Percentiles rank a stretch among this genome's conserved stretches.
Evolutionary conservation across 2,888 invertebrate genomes (phyloP).

Genomic region (Mellilla xanthometata): DNA sequence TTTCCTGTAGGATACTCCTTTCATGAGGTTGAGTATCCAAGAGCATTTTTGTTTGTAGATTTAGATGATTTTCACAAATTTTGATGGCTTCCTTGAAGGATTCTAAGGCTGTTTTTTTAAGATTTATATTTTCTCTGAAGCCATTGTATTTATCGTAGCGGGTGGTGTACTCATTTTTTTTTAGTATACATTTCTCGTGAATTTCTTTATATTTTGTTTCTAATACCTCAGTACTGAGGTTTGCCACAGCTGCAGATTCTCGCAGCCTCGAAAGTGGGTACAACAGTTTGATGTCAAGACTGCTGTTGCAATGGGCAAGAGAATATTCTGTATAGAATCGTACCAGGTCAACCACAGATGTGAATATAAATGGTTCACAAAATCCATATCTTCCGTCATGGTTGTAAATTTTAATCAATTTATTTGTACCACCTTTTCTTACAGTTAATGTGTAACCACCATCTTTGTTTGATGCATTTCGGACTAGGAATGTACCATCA

Average conservation of each 20-base stretch:
- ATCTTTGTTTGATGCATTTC: slow-evolving; percentile 97
- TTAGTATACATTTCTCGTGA: slow-evolving; percentile 87
- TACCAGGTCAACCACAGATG: slow-evolving; percentile 94
- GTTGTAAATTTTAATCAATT: slow-evolving; percentile 97
- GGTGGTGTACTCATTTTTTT: slow-evolving; percentile 89
- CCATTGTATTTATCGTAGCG: slow-evolving; percentile 89
- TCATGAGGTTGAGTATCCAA: slow-evolving; percentile 93
- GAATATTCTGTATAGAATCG: slow-evolving; percentile 92
- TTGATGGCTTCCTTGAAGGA: slow-evolving; percentile 94
- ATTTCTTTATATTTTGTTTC: slow-evolving; percentile 88
- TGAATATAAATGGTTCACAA: slow-evolving; percentile 91
- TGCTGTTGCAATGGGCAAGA: slow-evolving; percentile 95
- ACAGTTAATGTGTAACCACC: slow-evolving; percentile 97
- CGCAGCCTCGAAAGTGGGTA: slow-evolving; percentile 90
- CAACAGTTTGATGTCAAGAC: slow-evolving; percentile 94
- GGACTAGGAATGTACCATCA: slow-evolving; percentile 98
- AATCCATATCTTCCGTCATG: slow-evolving; percentile 97
- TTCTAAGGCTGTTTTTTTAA: slow-evolving; percentile 93
- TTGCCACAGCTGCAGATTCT: slow-evolving; percentile 88
- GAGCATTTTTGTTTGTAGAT: slow-evolving; percentile 90
- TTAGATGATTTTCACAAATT: slow-evolving; percentile 95
- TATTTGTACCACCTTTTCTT: slow-evolving; percentile 96
- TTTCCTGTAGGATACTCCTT: slow-evolving; percentile 89
- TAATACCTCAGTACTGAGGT: slow-evolving; percentile 87
- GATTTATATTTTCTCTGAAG: slow-evolving; percentile 88